phyloP scores from a whole-genome alignment of 2,888 invertebrate species.

The Meiosimyza decipiens region DNA sequence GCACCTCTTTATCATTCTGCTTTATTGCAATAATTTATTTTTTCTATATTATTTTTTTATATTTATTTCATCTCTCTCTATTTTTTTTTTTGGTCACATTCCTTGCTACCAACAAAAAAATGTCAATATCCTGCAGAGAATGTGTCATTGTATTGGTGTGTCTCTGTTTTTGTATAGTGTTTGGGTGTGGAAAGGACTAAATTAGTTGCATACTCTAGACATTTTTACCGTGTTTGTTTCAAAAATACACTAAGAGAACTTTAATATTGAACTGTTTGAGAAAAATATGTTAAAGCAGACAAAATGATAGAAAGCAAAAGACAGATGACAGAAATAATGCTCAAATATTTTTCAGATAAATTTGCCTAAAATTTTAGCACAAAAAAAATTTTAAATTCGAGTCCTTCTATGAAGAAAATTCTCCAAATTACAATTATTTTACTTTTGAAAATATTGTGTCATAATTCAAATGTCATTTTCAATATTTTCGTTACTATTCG shows the following conservation, averaged over 20 bases:
- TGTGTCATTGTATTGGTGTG: conserved; percentile 29
- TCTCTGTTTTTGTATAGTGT: neutral
- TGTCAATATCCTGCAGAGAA: conserved; percentile 38
- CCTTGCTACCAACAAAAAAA: conserved; percentile 20
- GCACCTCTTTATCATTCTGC: too few relatives aligned
- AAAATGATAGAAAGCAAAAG: too few relatives aligned
- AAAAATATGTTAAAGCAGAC: too few relatives aligned
- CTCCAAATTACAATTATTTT: too few relatives aligned
- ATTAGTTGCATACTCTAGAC: conserved; percentile 13
- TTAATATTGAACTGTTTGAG: neutral
- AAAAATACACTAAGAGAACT: conserved; percentile 17
- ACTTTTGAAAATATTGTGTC: too few relatives aligned
- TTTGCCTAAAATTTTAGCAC: too few relatives aligned
- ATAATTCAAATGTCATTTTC: too few relatives aligned
- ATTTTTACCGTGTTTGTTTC: conserved; percentile 2
- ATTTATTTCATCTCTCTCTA: neutral
- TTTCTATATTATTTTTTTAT: conserved; percentile 10
- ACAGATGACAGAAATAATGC: too few relatives aligned
- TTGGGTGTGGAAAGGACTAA: conserved; percentile 6
- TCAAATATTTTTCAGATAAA: too few relatives aligned
- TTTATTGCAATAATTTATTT: neutral
- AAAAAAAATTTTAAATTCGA: too few relatives aligned
- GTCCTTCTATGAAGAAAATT: too few relatives aligned
- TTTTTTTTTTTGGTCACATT: conserved; percentile 12
- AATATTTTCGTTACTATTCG: too few relatives aligned